Evolutionary conservation across 2,797 vertebrate genomes (phyloP).

Genomic region (Pangasius djambal): DNA sequence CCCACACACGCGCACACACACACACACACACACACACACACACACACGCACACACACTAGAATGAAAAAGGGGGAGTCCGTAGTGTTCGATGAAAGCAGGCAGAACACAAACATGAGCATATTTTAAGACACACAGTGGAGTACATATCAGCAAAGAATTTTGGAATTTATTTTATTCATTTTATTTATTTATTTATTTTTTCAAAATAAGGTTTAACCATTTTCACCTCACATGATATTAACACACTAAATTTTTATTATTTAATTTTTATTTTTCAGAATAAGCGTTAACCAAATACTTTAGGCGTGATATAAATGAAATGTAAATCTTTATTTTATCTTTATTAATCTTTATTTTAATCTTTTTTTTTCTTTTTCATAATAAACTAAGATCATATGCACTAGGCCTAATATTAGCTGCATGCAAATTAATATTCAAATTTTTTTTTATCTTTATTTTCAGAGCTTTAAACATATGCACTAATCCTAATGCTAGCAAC

Average conservation of each 20-base stretch:
- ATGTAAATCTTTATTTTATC: not conserved
- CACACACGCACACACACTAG: not conserved
- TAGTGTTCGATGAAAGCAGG: not conserved
- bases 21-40: not conserved
- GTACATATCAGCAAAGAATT: not conserved
- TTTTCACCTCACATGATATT: not conserved
- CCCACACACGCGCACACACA: not conserved
- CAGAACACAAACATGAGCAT: not conserved
- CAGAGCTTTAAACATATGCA: not conserved
- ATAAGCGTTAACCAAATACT: not conserved
- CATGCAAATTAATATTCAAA: not conserved
- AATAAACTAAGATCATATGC: not conserved
- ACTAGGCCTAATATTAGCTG: not conserved
- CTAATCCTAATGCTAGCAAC: not conserved
- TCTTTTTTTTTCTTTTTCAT: not conserved
- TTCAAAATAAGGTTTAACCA: not conserved
- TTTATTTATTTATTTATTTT: not conserved
- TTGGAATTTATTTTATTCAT: not conserved
- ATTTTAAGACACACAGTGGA: not conserved
- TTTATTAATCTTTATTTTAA: no score
- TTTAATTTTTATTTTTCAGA: not conserved
- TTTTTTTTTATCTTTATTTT: not conserved
- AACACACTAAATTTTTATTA: not conserved
- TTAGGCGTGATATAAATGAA: not conserved
- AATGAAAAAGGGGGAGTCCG: not conserved